A percentile compares a stretch with the other conserved stretches of the same genome.
phyloP scores from a whole-genome alignment of 2,113 vertebrate genomes.

The Silurus asotus region DNA sequence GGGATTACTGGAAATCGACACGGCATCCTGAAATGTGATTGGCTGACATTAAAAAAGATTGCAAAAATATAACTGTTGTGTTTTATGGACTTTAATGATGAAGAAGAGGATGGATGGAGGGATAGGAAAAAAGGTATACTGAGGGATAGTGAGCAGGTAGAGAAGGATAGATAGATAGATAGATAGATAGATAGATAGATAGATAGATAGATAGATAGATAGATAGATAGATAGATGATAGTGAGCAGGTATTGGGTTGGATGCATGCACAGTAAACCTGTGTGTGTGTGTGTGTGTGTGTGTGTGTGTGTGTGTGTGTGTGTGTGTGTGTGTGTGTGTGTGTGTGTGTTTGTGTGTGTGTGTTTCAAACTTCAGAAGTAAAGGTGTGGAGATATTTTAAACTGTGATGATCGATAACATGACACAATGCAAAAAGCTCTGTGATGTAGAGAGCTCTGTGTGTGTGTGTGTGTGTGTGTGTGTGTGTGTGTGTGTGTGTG shows the following conservation, averaged over 20 bases:
- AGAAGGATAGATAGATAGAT: neutral
- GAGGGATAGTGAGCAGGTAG: neutral
- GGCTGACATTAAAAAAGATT: neutral
- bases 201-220: neutral
- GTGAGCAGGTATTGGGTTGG: no score
- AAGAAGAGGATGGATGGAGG: neutral
- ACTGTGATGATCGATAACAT: slow-evolving; percentile 1
- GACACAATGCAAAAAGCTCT: neutral
- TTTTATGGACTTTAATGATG: neutral
- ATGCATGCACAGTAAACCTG: no score
- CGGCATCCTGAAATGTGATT: neutral
- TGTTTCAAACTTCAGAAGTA: neutral
- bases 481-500: slow-evolving; percentile 36
- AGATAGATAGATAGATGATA: neutral
- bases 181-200: neutral
- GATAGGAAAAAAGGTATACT: neutral
- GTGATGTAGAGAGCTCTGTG: neutral
- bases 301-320: slow-evolving; percentile 33
- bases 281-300: neutral
- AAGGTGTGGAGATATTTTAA: slow-evolving; percentile 27
- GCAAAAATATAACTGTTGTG: neutral
- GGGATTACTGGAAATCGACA: neutral
- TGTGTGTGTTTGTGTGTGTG: slow-evolving; percentile 21
- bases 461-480: slow-evolving; percentile 26
- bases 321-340: slow-evolving; percentile 27